These are phyloP conservation scores for Rhinichthys osculus DNA, from an alignment of 2,797 vertebrate genomes.

Conservation along the genomic window DNA sequence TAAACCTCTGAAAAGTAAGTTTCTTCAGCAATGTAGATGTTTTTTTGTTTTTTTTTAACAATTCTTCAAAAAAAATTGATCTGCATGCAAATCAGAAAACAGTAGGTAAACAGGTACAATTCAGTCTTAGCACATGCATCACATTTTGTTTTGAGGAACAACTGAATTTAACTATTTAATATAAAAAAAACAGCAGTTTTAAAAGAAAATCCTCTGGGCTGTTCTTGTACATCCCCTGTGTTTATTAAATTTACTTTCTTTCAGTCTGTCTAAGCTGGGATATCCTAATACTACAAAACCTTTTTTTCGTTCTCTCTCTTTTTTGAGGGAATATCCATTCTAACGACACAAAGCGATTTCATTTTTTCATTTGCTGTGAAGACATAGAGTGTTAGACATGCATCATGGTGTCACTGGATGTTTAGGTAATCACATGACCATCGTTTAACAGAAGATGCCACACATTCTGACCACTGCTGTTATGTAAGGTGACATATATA, in stretches of 20 bases:
- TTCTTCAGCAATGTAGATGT: background rate
- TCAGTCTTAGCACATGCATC: background rate
- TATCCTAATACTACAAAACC: constrained; percentile 16
- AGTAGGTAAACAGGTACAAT: background rate
- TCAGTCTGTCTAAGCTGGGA: constrained; percentile 25
- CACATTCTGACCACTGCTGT: background rate
- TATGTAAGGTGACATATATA: background rate
- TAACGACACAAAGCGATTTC: background rate
- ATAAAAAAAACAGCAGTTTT: background rate
- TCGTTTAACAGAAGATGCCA: background rate
- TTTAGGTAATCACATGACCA: constrained; percentile 8
- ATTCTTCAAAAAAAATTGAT: background rate
- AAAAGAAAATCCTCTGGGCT: constrained; percentile 21
- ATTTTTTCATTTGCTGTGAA: background rate
- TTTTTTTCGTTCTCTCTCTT: constrained; percentile 10
- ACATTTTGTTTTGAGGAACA: constrained; percentile 7
- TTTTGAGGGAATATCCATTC: constrained; percentile 42
- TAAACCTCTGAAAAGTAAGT: no score
- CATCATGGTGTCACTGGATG: background rate
- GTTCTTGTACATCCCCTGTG: constrained; percentile 35
- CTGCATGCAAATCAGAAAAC: background rate
- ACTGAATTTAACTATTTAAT: background rate
- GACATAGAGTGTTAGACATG: background rate
- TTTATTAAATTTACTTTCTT: constrained; percentile 14
- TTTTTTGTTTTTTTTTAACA: background rate